Evolutionary conservation across 1,140 invertebrate species (phyloP), one percentile per base, ranked within the genome.

Genomic region (Aphelinus atriplicis): DNA sequence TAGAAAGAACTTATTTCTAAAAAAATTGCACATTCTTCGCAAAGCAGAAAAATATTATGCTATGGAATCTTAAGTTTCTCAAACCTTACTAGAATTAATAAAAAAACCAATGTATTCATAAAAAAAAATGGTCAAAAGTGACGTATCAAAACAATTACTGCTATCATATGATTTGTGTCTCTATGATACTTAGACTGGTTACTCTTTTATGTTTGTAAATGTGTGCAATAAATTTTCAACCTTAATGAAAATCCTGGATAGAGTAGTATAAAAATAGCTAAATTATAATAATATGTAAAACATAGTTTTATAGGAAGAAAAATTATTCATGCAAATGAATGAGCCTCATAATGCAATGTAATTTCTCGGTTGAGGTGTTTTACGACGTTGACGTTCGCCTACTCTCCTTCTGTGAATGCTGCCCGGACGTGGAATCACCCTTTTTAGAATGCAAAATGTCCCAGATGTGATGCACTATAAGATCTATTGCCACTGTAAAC

Each of bases 391-490:
- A 88, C 63, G 80, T 86, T 85, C 80, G 84, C 77, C 82, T 89
- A 83, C 80, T 87, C 81, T 87, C 87, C 77, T 81, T 82, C 80
- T 84, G 80, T 83, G 86, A 85, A 85, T 88, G 86, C 84, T 87
- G 87, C 84, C 84, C 84, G 83, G 84, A 81, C 83, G 83, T 80
- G 78, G 81, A 82, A 78, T 88, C 85, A 79, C 84, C 84, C 81
- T 87, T 91, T 90, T 91, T 91, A 86, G 90, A 90, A 88, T 90
- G 93, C 86, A 98, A 92, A 82, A 97, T 93, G 90, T 98, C 97
- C 91, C 95, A 94, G 89, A 99, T 98, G 92, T 98, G 97, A 88
- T 98, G 96, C 83, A 99, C 97, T 90, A 99, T 98, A 87, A 99
- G 92, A 89, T 97, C 96, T 91, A 99, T 98, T 89, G 97, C 97